These are phyloP conservation scores for Oreochromis aureus DNA, from an alignment of 2,113 vertebrate species.

Conservation along the genomic window DNA sequence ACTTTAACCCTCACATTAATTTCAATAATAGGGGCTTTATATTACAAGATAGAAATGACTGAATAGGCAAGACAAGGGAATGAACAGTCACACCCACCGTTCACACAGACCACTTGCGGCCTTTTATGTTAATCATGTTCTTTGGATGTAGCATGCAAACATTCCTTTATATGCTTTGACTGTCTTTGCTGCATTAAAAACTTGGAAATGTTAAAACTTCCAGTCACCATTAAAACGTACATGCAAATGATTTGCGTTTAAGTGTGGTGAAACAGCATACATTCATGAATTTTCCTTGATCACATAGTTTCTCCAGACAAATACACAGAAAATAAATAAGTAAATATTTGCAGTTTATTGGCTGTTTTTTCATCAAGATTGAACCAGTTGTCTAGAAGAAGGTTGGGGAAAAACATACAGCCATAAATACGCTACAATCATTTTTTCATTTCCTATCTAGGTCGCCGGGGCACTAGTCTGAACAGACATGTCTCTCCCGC, in stretches of 20 bases:
- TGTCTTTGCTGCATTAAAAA: background rate
- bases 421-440: background rate
- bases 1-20: background rate
- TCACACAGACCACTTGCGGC: background rate
- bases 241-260: background rate
- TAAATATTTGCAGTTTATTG: background rate
- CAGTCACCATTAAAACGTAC: background rate
- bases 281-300: background rate
- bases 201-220: background rate
- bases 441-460: background rate
- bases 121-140: background rate
- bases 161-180: fast-evolving
- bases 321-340: background rate
- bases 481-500: background rate
- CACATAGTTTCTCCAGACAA: background rate
- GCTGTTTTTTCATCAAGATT: background rate
- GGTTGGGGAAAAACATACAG: background rate
- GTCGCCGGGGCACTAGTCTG: background rate
- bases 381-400: background rate
- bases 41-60: background rate
- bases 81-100: background rate
- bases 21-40: background rate
- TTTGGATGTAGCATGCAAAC: background rate
- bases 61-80: background rate
- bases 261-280: background rate